Evolutionary conservation across 2,797 vertebrate species (phyloP).

Genomic region (Toxotes lorentzi): DNA sequence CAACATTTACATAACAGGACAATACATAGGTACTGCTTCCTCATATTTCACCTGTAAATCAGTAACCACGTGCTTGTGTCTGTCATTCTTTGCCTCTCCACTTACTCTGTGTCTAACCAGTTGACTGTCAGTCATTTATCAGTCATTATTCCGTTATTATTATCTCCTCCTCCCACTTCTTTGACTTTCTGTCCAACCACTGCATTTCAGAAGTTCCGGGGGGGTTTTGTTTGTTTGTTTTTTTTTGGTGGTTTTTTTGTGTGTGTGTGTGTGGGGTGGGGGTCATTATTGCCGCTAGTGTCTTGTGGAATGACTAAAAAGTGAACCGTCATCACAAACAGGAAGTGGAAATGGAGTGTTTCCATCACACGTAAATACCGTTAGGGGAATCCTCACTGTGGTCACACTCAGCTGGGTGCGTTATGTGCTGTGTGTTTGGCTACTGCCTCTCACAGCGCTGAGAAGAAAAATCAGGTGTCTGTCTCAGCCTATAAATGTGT

Average conservation of each 20-base stretch:
- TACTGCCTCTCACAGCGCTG: background rate
- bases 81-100: background rate
- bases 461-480: constrained; percentile 24
- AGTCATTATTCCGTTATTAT: background rate
- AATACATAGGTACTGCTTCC: background rate
- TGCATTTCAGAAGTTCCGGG: constrained; percentile 18
- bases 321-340: constrained; percentile 48
- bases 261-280: too few species aligned
- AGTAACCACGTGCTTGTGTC: background rate
- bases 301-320: constrained; percentile 15
- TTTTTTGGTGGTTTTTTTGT: background rate
- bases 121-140: background rate
- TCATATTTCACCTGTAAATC: background rate
- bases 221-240: constrained; percentile 6
- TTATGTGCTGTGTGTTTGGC: background rate
- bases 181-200: constrained; percentile 28
- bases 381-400: constrained; percentile 56
- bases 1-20: background rate
- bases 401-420: constrained; percentile 22
- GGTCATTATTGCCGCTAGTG: background rate
- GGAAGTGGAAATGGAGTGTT: constrained; percentile 54
- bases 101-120: background rate
- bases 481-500: constrained; percentile 2
- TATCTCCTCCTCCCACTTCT: background rate
- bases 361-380: constrained; percentile 36